These are phyloP conservation scores for Nycticorax nycticorax DNA, from an alignment of 2,113 vertebrate species.

Conservation along the genomic window DNA sequence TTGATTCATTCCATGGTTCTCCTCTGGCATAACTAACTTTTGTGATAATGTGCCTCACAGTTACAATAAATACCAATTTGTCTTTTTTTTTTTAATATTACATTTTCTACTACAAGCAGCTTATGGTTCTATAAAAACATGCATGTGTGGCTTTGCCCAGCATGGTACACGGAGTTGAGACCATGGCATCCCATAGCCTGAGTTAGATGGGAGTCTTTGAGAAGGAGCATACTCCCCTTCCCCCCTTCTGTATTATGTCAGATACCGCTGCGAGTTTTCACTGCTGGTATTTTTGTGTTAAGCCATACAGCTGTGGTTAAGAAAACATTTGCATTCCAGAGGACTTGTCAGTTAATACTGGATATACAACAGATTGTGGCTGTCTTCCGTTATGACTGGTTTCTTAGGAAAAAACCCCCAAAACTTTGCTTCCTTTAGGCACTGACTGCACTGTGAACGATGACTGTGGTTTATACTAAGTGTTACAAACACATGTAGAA, in stretches of 20 bases:
- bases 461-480: not conserved
- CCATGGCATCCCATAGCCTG: not conserved
- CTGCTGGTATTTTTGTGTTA: accelerated
- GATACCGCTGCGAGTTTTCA: not conserved
- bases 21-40: not conserved
- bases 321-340: not conserved
- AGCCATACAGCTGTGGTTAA: not conserved
- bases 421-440: not conserved
- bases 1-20: not conserved
- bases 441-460: not conserved
- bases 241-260: not conserved
- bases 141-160: not conserved
- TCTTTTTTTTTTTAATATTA: too few relatives aligned
- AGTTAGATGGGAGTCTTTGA: not conserved
- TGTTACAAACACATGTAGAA: not conserved
- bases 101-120: not conserved
- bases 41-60: not conserved
- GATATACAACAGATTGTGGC: not conserved
- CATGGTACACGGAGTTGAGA: accelerated
- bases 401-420: not conserved
- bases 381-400: accelerated
- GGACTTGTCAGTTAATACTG: not conserved
- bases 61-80: not conserved
- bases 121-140: not conserved
- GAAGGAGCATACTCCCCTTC: too few relatives aligned